Percentiles rank a stretch among this genome's conserved stretches.
These are phyloP conservation scores for Notarius lentiginosus DNA, from an alignment of 2,113 vertebrate genomes.

Conservation along the genomic window DNA sequence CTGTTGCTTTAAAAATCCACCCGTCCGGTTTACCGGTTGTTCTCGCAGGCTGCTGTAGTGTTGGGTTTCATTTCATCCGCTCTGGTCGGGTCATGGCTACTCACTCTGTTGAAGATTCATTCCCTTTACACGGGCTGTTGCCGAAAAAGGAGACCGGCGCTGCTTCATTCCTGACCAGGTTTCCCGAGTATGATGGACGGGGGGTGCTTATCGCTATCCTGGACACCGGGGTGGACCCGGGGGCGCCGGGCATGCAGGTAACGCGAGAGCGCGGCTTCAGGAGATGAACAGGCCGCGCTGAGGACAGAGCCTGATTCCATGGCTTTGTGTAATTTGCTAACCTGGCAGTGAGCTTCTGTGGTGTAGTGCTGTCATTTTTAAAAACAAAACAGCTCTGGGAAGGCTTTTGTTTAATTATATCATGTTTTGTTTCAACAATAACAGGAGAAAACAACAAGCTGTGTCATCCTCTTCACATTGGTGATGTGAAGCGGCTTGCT, in stretches of 20 bases:
- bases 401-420: neutral
- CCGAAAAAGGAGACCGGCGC: conserved; percentile 97
- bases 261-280: conserved; percentile 45
- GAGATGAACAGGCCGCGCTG: conserved; percentile 48
- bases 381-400: neutral
- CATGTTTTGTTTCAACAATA: neutral
- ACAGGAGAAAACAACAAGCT: conserved; percentile 13
- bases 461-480: conserved; percentile 33
- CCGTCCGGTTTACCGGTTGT: conserved; percentile 37
- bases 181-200: conserved; percentile 90
- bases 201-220: conserved; percentile 89
- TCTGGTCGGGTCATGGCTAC: conserved; percentile 79
- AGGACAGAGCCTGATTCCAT: neutral
- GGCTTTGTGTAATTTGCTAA: conserved; percentile 6
- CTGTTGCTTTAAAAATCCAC: conserved; percentile 69
- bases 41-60: conserved; percentile 48
- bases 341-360: neutral
- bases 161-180: conserved; percentile 84
- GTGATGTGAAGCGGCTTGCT: neutral
- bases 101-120: conserved; percentile 83
- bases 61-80: conserved; percentile 71
- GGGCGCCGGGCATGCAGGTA: conserved; percentile 97
- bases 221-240: conserved; percentile 95
- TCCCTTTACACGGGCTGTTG: conserved; percentile 91
- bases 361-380: neutral